Evolutionary conservation across 1,140 invertebrate species (phyloP), one percentile per base, ranked within the genome.

Genomic region (Eubasilissa regina): DNA sequence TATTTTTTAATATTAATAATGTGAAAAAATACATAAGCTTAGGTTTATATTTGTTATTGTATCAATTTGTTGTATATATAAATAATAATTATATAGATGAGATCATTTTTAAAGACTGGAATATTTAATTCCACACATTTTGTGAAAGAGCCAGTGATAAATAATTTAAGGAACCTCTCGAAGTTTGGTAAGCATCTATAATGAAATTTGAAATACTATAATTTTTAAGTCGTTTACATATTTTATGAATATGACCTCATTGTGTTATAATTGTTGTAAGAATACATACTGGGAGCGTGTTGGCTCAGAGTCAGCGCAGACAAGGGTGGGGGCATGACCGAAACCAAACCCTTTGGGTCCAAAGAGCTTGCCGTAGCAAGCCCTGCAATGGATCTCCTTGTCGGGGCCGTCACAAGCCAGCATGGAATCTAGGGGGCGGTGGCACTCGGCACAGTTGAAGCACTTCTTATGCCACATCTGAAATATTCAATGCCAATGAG

Each of bases 381-480:
- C 92, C 83, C 93, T 93, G 89, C 96, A 97, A 86, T 97, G 96
- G 85, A 97, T 94, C 86, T 97, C 95, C 85, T 93, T 94, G 85
- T 97, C 95, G 66, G 96, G 96, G 11, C 95, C 95, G 84, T 97
- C 96, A 85, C 95, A 97, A 60, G 95, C 95, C 73, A 96, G 87
- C 90, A 96, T 94, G 0, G 97, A 98, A 87, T 99, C 98, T 79
- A 99, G 88, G 48, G 97, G 95, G 82, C 98, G 94, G 85, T 97
- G 96, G 86, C 98, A 99, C 85, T 96, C 94, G 73, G 92, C 91
- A 85, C 97, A 98, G 88, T 94, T 97, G 91, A 97, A 98, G 88
- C 97, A 98, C 85, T 94, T 95, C 89, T 96, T 97, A 89, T 98
- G 97, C 96, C 97, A 98, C 93, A 96, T 96, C 92, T 95, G 83